These are phyloP conservation scores for Meiosimyza platycephala DNA, from an alignment of 2,888 invertebrate genomes.

Conservation along the genomic window DNA sequence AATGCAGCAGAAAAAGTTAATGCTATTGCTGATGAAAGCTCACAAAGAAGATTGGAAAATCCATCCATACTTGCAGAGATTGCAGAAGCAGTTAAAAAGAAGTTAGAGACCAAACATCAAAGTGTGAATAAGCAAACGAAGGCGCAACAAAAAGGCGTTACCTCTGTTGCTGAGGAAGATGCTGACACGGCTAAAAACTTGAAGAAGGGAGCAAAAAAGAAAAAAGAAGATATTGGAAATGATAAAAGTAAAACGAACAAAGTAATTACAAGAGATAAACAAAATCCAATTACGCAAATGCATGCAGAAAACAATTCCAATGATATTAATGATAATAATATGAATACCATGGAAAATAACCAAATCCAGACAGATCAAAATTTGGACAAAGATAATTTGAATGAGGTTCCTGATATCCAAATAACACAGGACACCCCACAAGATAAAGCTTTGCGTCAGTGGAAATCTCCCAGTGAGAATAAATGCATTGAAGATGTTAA, in stretches of 20 bases:
- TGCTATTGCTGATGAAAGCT: conserved; percentile 15
- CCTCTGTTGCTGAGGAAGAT: background rate
- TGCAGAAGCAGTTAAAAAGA: conserved; percentile 36
- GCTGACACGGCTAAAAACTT: conserved; percentile 20
- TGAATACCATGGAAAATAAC: background rate
- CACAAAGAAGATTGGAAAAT: conserved; percentile 28
- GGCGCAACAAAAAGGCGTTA: conserved; percentile 34
- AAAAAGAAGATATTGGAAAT: conserved; percentile 11
- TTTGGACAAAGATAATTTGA: too few species aligned
- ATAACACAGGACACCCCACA: too few species aligned
- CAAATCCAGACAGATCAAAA: background rate
- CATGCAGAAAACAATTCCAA: background rate
- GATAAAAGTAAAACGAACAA: conserved; percentile 14
- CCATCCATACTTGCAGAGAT: conserved; percentile 32
- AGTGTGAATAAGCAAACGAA: conserved; percentile 43
- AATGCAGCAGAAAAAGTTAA: conserved; percentile 45
- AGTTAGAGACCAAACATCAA: conserved; percentile 38
- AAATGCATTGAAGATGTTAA: conserved; percentile 42
- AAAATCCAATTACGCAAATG: conserved; percentile 25
- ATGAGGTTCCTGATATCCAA: too few species aligned
- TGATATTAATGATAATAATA: conserved; percentile 33
- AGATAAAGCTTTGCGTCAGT: conserved; percentile 8
- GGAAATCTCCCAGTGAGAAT: conserved; percentile 51
- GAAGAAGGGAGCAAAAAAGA: background rate
- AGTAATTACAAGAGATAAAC: conserved; percentile 27